Percentiles rank a stretch among this genome's conserved stretches.
Evolutionary conservation across 2,888 invertebrate species (phyloP).

Genomic region (Hesperia comma): DNA sequence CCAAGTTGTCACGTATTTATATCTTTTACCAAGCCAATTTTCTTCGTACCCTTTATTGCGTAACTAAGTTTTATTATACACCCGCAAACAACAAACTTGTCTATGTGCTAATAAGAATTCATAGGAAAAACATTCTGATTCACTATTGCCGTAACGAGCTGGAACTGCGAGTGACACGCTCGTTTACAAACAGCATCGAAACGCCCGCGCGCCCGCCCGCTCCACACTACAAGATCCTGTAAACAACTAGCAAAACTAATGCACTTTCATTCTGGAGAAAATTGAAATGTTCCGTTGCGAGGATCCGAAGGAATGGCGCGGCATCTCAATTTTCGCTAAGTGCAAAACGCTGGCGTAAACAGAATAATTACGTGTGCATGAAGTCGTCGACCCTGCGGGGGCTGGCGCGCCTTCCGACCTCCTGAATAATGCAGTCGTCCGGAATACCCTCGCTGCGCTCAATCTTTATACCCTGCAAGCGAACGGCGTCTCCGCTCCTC

Average conservation of each 20-base stretch:
- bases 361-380: constrained; percentile 43
- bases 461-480: constrained; percentile 23
- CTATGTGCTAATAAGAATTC: neutral
- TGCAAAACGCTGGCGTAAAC: constrained; percentile 42
- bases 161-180: neutral
- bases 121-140: constrained; percentile 8
- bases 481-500: constrained; percentile 1
- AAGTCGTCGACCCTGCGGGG: constrained; percentile 50
- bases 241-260: constrained; percentile 32
- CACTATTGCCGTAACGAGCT: neutral
- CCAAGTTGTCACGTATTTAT: too few species aligned
- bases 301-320: constrained; percentile 23
- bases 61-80: neutral
- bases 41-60: neutral
- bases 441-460: constrained; percentile 33
- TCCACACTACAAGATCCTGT: constrained; percentile 14
- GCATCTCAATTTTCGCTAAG: constrained; percentile 44
- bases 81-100: neutral
- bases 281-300: constrained; percentile 33
- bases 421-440: constrained; percentile 66
- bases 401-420: constrained; percentile 62
- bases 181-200: constrained; percentile 1
- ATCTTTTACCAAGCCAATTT: neutral
- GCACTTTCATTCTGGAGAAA: constrained; percentile 33
- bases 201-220: neutral